phyloP scores from a whole-genome alignment of 2,888 invertebrate genomes.

The Scaptomyza polygonia region DNA sequence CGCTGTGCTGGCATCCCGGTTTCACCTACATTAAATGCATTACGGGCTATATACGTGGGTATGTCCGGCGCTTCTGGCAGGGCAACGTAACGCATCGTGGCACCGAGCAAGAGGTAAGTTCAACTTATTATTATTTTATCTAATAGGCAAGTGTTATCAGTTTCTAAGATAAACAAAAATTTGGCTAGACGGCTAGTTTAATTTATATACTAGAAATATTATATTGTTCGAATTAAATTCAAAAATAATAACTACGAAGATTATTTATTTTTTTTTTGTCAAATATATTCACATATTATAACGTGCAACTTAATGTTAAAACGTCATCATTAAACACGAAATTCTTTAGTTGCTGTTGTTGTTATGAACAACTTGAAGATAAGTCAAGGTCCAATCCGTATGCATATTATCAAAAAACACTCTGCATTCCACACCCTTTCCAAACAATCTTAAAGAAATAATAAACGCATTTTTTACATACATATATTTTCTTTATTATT shows the following conservation, averaged over 20 bases:
- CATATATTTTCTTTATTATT: conserved; percentile 40
- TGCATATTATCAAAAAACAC: conserved; percentile 28
- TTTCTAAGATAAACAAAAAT: neutral
- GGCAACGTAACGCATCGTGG: conserved; percentile 93
- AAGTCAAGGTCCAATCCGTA: conserved; percentile 56
- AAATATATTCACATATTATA: too few species aligned
- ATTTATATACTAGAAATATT: conserved; percentile 17
- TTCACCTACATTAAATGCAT: conserved; percentile 92
- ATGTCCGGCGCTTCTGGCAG: conserved; percentile 95
- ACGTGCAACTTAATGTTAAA: neutral
- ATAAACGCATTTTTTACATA: conserved; percentile 16
- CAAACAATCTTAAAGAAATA: conserved; percentile 1
- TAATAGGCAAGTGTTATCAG: conserved; percentile 28
- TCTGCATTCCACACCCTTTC: neutral
- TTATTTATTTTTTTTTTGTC: neutral
- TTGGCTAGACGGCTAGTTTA: conserved; percentile 5
- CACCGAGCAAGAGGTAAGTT: conserved; percentile 88
- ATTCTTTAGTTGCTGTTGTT: conserved; percentile 3
- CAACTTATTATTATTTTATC: conserved; percentile 1
- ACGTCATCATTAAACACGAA: neutral
- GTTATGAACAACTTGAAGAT: conserved; percentile 30
- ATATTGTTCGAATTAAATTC: neutral
- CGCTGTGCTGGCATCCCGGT: conserved; percentile 97
- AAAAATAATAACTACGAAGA: neutral
- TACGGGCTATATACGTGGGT: conserved; percentile 91